Evolutionary conservation across 2,888 invertebrate species (phyloP).

Genomic region (Luperina nickerlii): DNA sequence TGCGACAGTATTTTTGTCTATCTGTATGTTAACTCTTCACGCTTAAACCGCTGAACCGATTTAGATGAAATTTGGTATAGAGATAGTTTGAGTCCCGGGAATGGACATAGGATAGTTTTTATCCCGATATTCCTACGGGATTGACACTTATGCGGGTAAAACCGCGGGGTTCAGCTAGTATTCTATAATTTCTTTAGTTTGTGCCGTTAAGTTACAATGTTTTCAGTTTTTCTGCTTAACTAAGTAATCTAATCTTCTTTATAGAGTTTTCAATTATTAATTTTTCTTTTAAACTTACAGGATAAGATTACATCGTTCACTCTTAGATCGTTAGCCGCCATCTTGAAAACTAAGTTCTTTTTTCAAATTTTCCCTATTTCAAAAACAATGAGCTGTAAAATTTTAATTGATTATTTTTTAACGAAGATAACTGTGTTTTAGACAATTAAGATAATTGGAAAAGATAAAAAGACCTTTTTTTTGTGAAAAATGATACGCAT

Average conservation of each 20-base stretch:
- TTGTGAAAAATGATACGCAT: conserved; percentile 9
- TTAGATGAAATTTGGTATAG: background rate
- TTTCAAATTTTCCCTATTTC: background rate
- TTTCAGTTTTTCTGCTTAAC: background rate
- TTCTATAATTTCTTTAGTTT: background rate
- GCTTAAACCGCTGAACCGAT: no score
- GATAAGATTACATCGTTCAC: conserved; percentile 12
- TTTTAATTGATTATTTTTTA: conserved; percentile 34
- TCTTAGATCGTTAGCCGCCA: conserved; percentile 2
- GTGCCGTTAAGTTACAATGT: background rate
- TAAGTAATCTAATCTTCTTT: background rate
- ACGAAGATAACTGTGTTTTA: conserved; percentile 5
- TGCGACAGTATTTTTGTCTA: no score
- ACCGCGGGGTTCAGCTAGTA: background rate
- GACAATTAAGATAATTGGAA: conserved; percentile 27
- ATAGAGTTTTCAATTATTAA: conserved; percentile 25
- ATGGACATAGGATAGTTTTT: background rate
- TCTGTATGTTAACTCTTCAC: no score
- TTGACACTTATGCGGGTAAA: background rate
- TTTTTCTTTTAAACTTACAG: conserved; percentile 21
- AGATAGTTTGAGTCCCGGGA: background rate
- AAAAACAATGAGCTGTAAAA: conserved; percentile 9
- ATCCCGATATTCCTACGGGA: background rate
- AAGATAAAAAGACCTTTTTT: conserved; percentile 4
- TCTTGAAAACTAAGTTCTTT: conserved; percentile 23